Evolutionary conservation across 2,888 invertebrate species (phyloP).

Genomic region (Pocota personata): DNA sequence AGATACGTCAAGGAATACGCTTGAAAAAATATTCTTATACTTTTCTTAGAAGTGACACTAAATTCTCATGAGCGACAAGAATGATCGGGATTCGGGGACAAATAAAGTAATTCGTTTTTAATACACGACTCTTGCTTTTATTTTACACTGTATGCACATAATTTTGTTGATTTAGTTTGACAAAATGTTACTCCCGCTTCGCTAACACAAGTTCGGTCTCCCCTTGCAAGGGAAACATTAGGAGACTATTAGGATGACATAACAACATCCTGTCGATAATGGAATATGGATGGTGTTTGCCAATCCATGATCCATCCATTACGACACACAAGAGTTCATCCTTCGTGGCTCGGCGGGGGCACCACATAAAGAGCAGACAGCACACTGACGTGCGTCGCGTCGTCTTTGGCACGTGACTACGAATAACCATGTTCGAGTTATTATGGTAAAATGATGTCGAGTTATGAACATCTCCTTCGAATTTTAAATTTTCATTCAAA

Average conservation of each 20-base stretch:
- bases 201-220: neutral
- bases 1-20: no score
- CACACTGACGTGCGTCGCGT: neutral
- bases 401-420: conserved; percentile 21
- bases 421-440: conserved; percentile 27
- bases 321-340: conserved; percentile 18
- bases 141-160: no score
- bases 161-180: no score
- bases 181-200: neutral
- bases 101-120: no score
- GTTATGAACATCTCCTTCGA: conserved; percentile 41
- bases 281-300: conserved; percentile 20
- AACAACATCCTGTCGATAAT: conserved; percentile 7
- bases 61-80: no score
- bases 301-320: conserved; percentile 23
- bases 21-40: no score
- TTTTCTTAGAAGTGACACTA: no score
- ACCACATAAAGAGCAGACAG: neutral
- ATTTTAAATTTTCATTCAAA: conserved; percentile 30
- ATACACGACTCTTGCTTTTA: no score
- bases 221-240: neutral
- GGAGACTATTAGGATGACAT: conserved; percentile 5
- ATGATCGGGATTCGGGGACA: no score
- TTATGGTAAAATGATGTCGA: conserved; percentile 38
- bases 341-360: neutral